Percentiles rank a stretch among this genome's conserved stretches.
phyloP scores from a whole-genome alignment of 2,113 vertebrate species.

The Jacana jacana region DNA sequence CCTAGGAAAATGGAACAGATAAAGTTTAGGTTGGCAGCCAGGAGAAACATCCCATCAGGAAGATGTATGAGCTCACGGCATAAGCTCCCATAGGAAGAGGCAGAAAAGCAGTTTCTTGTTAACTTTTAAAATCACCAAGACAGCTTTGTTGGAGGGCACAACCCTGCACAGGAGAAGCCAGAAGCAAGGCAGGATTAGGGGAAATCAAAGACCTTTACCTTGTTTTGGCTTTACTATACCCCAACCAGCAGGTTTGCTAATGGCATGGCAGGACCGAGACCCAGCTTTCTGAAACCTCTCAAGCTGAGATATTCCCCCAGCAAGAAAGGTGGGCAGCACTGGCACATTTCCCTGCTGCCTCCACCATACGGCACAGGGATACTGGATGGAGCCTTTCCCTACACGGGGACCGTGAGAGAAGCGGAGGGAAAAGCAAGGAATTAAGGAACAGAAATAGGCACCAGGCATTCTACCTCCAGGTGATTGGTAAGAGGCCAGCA shows the following conservation, averaged over 20 bases:
- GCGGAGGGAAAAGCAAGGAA: rapidly evolving
- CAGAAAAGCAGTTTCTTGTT: not conserved
- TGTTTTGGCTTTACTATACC: not conserved
- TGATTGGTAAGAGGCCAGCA: not conserved
- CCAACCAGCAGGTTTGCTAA: not conserved
- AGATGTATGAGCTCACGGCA: rapidly evolving
- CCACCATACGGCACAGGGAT: rapidly evolving
- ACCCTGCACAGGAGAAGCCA: not conserved
- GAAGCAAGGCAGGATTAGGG: not conserved
- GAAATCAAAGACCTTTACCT: not conserved
- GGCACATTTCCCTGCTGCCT: not conserved
- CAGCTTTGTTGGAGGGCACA: not conserved
- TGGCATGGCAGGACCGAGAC: not conserved
- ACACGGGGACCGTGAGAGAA: rapidly evolving
- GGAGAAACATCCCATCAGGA: not conserved
- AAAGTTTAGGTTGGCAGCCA: not conserved
- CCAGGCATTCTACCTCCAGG: not conserved
- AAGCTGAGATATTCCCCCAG: not conserved
- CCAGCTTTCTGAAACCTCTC: not conserved
- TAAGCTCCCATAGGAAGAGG: not conserved
- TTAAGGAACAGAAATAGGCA: not conserved
- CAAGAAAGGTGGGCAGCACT: rapidly evolving
- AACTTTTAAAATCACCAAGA: not conserved
- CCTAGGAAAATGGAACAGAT: not conserved
- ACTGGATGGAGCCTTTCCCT: not conserved